Evolutionary conservation across 2,113 vertebrate species (phyloP).

Genomic region (Labeo catla): DNA sequence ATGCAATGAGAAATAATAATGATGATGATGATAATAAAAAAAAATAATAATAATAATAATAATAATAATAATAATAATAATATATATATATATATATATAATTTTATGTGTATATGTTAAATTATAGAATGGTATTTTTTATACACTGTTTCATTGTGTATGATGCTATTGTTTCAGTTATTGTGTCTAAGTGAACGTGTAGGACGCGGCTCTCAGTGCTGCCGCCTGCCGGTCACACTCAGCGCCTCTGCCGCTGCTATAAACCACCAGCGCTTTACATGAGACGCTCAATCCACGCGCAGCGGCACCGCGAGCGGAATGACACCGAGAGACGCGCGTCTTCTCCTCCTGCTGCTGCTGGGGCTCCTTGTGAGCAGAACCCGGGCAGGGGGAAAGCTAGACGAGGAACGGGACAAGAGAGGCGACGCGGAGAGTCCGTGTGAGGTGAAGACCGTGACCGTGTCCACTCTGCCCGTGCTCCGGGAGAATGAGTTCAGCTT

Average conservation of each 20-base stretch:
- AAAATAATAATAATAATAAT: no score
- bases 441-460: slow-evolving; percentile 90
- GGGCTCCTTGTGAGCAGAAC: slow-evolving; percentile 56
- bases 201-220: background rate
- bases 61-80: no score
- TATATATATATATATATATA: no score
- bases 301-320: slow-evolving; percentile 69
- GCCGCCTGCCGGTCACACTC: slow-evolving; percentile 22
- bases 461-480: slow-evolving; percentile 93
- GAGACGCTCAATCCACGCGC: slow-evolving; percentile 53
- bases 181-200: background rate
- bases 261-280: slow-evolving; percentile 21
- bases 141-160: no score
- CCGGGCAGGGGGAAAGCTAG: slow-evolving; percentile 60
- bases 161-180: background rate
- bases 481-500: slow-evolving; percentile 94
- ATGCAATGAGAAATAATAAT: background rate
- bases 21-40: no score
- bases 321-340: slow-evolving; percentile 66
- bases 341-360: slow-evolving; percentile 65
- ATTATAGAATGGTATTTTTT: background rate
- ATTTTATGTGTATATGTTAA: no score
- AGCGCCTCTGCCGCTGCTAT: background rate
- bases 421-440: slow-evolving; percentile 76
- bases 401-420: slow-evolving; percentile 68